These are phyloP conservation scores for Lacerta viridis DNA, from an alignment of 2,797 vertebrate genomes.

Conservation along the genomic window DNA sequence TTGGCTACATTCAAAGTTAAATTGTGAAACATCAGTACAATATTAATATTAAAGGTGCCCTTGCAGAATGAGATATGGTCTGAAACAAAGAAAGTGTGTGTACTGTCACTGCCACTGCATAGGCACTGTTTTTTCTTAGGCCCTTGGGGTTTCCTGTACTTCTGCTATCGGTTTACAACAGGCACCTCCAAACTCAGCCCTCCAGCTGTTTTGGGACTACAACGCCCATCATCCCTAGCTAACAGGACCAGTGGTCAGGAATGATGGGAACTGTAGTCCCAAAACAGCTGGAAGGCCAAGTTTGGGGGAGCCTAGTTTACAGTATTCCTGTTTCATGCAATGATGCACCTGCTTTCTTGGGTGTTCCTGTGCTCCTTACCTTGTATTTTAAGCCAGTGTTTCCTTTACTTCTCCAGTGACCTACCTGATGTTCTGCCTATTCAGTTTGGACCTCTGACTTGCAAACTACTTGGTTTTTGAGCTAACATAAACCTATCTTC, in stretches of 20 bases:
- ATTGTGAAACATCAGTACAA: neutral
- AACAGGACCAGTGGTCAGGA: too few relatives aligned
- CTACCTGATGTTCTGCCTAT: neutral
- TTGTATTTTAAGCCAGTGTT: neutral
- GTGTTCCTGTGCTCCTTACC: neutral
- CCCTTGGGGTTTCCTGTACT: neutral
- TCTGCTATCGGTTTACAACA: neutral
- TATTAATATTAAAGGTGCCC: neutral
- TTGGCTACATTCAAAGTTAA: neutral
- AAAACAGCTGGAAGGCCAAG: too few relatives aligned
- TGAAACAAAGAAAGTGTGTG: neutral
- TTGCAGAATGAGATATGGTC: neutral
- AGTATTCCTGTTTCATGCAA: neutral
- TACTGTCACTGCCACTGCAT: neutral
- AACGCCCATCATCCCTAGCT: too few relatives aligned
- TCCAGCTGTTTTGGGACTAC: too few relatives aligned
- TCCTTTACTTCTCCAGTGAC: neutral
- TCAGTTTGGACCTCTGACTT: neutral
- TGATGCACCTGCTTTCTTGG: neutral
- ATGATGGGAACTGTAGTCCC: too few relatives aligned
- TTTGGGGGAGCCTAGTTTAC: neutral
- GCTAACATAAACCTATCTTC: neutral
- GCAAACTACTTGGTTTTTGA: neutral
- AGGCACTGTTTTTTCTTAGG: too few relatives aligned
- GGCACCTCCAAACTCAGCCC: too few relatives aligned